phyloP scores from a whole-genome alignment of 30 jellyfish, hydroid and myxozoan genomes.

The Mastigias papua region DNA sequence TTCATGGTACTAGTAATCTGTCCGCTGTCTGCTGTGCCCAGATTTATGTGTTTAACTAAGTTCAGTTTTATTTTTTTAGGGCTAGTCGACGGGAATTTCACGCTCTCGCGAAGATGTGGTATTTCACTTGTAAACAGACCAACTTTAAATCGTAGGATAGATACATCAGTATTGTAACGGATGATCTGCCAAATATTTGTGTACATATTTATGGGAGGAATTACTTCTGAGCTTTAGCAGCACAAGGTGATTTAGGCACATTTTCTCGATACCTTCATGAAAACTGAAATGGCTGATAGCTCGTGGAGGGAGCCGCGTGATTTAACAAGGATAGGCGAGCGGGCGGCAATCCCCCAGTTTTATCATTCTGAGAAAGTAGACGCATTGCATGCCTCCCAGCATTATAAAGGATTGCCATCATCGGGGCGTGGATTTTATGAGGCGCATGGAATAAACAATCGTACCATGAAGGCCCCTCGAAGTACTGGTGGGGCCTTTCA shows the following conservation, averaged over 20 bases:
- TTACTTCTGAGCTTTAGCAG: neutral
- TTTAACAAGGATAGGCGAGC: constrained; percentile 24
- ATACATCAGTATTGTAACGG: neutral
- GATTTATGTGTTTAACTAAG: constrained; percentile 37
- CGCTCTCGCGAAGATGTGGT: constrained; percentile 26
- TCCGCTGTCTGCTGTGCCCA: constrained; percentile 42
- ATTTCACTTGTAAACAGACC: neutral
- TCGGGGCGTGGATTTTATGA: constrained; percentile 48
- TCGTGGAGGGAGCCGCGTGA: constrained; percentile 81
- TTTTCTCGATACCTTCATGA: constrained; percentile 37
- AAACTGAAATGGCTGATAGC: constrained; percentile 78
- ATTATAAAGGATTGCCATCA: constrained; percentile 7
- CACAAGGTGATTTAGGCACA: neutral
- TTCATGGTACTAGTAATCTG: constrained; percentile 15
- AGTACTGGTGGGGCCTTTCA: constrained; percentile 16
- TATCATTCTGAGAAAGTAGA: constrained; percentile 7
- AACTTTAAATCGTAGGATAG: neutral
- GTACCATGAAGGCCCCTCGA: constrained; percentile 5
- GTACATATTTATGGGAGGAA: neutral
- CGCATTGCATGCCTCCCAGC: constrained; percentile 28
- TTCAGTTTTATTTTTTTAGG: constrained; percentile 22
- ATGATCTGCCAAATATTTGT: neutral
- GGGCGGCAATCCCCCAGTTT: constrained; percentile 31
- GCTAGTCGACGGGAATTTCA: constrained; percentile 39
- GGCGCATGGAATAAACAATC: constrained; percentile 35